Conservation (phyloP, 2,888 invertebrate species). For the Hedya salicella region DNA sequence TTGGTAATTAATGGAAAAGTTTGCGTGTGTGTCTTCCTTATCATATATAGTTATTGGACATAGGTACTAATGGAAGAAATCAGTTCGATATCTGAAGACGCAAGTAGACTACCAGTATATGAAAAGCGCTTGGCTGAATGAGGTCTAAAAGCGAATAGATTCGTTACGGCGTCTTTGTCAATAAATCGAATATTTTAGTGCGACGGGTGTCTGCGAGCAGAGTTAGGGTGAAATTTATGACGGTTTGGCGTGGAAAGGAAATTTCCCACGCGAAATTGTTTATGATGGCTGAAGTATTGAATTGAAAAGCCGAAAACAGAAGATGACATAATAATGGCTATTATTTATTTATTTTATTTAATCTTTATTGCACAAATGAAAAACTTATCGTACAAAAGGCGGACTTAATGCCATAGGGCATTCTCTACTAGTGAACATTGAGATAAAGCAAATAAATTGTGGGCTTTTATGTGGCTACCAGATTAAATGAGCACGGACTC, state of each 20-base stretch:
- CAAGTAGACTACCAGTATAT: background rate
- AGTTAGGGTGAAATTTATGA: conserved; percentile 60
- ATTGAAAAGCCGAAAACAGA: conserved; percentile 46
- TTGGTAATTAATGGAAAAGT: too few species aligned
- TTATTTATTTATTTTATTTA: too few species aligned
- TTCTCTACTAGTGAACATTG: conserved; percentile 1
- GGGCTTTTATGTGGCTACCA: background rate
- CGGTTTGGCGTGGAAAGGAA: conserved; percentile 56
- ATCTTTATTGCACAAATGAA: too few species aligned
- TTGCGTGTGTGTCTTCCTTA: too few species aligned
- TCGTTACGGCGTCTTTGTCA: conserved; percentile 55
- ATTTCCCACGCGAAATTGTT: conserved; percentile 62
- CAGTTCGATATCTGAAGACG: background rate
- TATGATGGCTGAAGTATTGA: conserved; percentile 54
- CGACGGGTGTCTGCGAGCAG: conserved; percentile 54
- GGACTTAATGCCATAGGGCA: too few species aligned
- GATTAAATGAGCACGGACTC: too few species aligned
- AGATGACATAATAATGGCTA: conserved; percentile 17
- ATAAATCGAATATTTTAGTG: conserved; percentile 67
- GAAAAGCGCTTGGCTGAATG: conserved; percentile 14
- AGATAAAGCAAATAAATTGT: too few species aligned
- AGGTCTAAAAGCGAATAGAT: conserved; percentile 32
- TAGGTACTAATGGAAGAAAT: background rate
- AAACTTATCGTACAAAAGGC: too few species aligned
- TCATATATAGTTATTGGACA: too few species aligned